Conservation (phyloP, 2,113 vertebrate species). For the Sander vitreus region DNA sequence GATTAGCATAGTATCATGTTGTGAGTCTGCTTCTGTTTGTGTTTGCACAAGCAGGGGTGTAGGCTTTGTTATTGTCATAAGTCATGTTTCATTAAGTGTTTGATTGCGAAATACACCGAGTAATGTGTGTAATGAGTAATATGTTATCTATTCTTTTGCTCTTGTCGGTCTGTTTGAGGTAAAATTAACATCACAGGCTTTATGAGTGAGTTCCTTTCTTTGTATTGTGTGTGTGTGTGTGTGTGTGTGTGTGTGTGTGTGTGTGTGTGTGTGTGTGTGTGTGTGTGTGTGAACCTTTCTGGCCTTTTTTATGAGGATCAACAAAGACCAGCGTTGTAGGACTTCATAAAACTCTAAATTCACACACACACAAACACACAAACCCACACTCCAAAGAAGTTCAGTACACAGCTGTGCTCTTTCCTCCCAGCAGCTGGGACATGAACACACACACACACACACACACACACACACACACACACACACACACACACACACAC, state of each 20-base stretch:
- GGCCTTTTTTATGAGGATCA: neutral
- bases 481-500: slow-evolving; percentile 6
- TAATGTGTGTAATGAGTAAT: neutral
- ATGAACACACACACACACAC: neutral
- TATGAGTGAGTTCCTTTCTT: neutral
- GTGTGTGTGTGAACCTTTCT: neutral
- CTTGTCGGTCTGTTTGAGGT: slow-evolving; percentile 14
- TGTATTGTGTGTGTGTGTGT: neutral
- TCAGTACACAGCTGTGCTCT: slow-evolving; percentile 54
- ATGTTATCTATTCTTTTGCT: neutral
- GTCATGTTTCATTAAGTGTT: slow-evolving; percentile 26
- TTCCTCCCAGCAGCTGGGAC: slow-evolving; percentile 51
- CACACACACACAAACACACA: neutral
- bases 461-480: slow-evolving; percentile 5
- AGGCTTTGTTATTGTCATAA: slow-evolving; percentile 5
- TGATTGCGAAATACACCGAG: slow-evolving; percentile 18
- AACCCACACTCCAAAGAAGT: slow-evolving; percentile 23
- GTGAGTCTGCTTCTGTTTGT: neutral
- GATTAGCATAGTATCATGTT: neutral
- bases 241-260: neutral
- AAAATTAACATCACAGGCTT: slow-evolving; percentile 25
- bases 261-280: neutral
- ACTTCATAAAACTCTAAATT: slow-evolving; percentile 4
- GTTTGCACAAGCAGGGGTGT: neutral
- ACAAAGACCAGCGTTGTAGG: slow-evolving; percentile 15